A percentile compares a stretch with the other conserved stretches of the same genome.
phyloP scores from a whole-genome alignment of 2,888 invertebrate genomes.

The Petrolisthes manimaculis region DNA sequence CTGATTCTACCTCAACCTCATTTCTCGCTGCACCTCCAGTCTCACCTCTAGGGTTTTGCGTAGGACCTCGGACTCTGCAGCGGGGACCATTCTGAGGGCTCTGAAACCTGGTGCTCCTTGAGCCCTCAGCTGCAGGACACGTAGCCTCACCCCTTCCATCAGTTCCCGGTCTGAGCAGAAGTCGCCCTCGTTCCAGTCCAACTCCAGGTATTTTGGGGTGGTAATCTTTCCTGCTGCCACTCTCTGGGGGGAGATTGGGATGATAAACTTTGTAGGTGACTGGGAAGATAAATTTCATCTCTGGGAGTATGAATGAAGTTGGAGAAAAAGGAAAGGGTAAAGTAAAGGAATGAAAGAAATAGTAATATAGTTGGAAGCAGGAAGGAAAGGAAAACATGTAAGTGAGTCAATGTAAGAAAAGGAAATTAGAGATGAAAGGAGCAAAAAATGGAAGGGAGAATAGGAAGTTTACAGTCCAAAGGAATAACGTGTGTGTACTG shows the following conservation, averaged over 20 bases:
- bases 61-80: constrained; percentile 50
- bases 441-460: too few species aligned
- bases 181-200: constrained; percentile 33
- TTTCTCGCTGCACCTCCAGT: too few species aligned
- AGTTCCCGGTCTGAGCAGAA: constrained; percentile 50
- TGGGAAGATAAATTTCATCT: not conserved
- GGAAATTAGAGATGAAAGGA: too few species aligned
- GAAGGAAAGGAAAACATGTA: not conserved
- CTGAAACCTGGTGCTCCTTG: constrained; percentile 46
- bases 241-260: constrained; percentile 19
- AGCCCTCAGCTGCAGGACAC: constrained; percentile 51
- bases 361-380: not conserved
- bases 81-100: constrained; percentile 43
- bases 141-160: constrained; percentile 41
- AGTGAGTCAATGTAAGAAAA: not conserved
- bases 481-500: too few species aligned
- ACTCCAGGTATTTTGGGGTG: constrained; percentile 31
- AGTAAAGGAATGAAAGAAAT: not conserved
- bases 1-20: too few species aligned
- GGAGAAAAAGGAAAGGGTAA: not conserved
- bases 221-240: constrained; percentile 22
- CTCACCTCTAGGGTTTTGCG: constrained; percentile 55
- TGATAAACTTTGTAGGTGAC: not conserved
- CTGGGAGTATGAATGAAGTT: not conserved
- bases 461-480: too few species aligned